Evolutionary conservation across 2,888 invertebrate species (phyloP).

Genomic region (Leucophora obtusa): DNA sequence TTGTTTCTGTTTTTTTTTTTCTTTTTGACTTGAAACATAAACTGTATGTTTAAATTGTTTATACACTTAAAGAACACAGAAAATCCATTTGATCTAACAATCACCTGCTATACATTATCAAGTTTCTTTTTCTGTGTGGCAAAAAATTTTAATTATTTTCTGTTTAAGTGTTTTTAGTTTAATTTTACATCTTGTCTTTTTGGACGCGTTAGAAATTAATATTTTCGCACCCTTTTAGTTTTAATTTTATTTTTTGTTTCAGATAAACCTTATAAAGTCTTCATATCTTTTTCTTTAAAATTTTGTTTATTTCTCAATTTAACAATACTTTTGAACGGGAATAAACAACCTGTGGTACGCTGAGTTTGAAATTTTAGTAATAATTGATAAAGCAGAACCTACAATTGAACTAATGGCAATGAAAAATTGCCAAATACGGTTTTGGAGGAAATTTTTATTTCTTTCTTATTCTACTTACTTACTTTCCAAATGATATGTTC

Average conservation of each 20-base stretch:
- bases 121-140: neutral
- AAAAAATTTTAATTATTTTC: neutral
- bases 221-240: conserved; percentile 71
- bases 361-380: neutral
- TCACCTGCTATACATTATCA: conserved; percentile 26
- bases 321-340: neutral
- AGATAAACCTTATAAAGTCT: conserved; percentile 10
- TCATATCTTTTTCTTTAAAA: neutral
- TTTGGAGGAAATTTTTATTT: too few relatives aligned
- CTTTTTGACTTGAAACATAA: neutral
- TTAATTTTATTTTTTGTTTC: conserved; percentile 19
- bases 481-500: too few relatives aligned
- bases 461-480: too few relatives aligned
- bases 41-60: neutral
- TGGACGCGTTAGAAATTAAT: conserved; percentile 72
- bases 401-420: too few relatives aligned
- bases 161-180: conserved; percentile 36
- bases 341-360: neutral
- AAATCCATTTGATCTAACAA: neutral
- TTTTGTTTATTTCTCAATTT: neutral
- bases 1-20: neutral
- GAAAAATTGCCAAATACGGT: too few relatives aligned
- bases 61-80: neutral
- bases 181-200: conserved; percentile 44
- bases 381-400: too few relatives aligned